phyloP scores from a whole-genome alignment of 2,888 invertebrate genomes.

The Hypena proboscidalis region DNA sequence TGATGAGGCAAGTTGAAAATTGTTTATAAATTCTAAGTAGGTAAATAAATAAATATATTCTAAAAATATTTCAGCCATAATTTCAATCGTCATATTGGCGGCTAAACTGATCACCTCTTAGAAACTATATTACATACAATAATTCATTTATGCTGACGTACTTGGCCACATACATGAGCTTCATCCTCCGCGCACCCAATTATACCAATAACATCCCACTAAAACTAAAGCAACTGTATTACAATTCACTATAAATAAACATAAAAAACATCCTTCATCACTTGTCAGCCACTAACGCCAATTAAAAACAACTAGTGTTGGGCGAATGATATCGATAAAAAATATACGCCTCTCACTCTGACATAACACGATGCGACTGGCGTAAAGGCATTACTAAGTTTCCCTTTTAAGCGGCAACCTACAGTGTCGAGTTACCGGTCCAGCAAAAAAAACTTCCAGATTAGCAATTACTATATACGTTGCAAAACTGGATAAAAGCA shows the following conservation, averaged over 20 bases:
- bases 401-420: constrained; percentile 72
- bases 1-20: not conserved
- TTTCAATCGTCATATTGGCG: too few relatives aligned
- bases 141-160: not conserved
- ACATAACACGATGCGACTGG: constrained; percentile 72
- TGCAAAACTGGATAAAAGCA: constrained; percentile 57
- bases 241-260: constrained; percentile 17
- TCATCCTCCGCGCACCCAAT: constrained; percentile 10
- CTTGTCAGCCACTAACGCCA: constrained; percentile 49
- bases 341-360: constrained; percentile 54
- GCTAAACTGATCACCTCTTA: too few relatives aligned
- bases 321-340: constrained; percentile 66
- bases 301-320: constrained; percentile 74
- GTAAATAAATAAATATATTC: too few relatives aligned
- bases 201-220: constrained; percentile 20
- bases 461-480: constrained; percentile 68
- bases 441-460: constrained; percentile 56
- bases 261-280: constrained; percentile 23
- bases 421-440: constrained; percentile 70
- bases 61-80: too few relatives aligned
- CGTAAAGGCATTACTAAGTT: constrained; percentile 77
- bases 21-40: too few relatives aligned
- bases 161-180: not conserved
- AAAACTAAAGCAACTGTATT: constrained; percentile 19
- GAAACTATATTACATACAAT: too few relatives aligned